Base-by-base conservation (phyloP, 2,888 invertebrate species). In the Dorcus parallelipipedus region DNA sequence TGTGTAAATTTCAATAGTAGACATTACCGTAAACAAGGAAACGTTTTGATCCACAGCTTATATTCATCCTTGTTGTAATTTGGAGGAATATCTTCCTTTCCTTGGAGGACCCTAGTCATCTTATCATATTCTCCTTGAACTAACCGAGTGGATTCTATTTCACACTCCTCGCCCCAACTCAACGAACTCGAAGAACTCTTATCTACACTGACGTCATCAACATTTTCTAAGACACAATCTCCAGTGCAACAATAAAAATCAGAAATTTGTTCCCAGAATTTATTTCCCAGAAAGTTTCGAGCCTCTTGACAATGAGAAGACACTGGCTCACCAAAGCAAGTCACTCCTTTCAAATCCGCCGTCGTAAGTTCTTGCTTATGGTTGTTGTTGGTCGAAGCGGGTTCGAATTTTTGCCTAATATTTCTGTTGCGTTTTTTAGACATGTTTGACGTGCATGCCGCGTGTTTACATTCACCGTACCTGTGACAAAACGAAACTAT, bases 61-160 rank as follows among this genome's bases (percentile, higher is more conserved):
- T 84, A 84, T 70, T 86, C 85, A 39, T 84, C 82, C 61, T 80
- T 73, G 61, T 84, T 81, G 54, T 81, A 81, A 48, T 80, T 77
- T 38, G 80, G 65, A 1, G 76, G 76, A 47, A 80, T 79, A 60
- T 82, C 80, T 23, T 82, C 82, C 64, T 82, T 81, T 71, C 83
- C 78, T 66, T 82, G 82, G 38, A 85, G 69, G 9, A 84, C 81
- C 66, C 82, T 79, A 67, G 85, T 83, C 65, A 86, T 82, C 56
- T 80, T 75, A 49, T 83, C 81, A 78, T 84, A 82, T 75, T 86
- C 84, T 1, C 77, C 73, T n/a, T 79, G 76, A 17, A 85, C 77
- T 20, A 70, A 75, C 67, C 77, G 81, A 0, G 83, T 79, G 0
- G 81, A 81, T 64, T 83, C 83, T 5, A 78, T 79, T 56, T 84